Conservation (phyloP, 2,797 vertebrate species). For the Leptodactylus fallax region DNA sequence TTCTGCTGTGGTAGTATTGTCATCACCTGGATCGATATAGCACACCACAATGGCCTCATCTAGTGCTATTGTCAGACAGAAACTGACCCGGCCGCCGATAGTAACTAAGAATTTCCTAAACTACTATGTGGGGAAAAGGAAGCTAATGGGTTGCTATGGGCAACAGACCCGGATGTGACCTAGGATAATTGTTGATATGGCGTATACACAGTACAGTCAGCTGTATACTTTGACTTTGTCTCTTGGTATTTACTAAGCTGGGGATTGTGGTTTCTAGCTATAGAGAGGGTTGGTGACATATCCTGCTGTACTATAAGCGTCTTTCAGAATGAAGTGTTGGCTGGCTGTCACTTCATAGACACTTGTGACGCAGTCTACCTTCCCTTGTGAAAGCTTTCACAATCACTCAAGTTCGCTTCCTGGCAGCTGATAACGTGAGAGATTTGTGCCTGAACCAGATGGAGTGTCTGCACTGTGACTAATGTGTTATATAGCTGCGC, state of each 20-base stretch:
- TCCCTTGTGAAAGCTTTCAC: background rate
- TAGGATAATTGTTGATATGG: too few relatives aligned
- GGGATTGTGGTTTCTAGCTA: background rate
- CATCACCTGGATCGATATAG: too few relatives aligned
- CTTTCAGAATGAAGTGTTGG: background rate
- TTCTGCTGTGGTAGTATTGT: too few relatives aligned
- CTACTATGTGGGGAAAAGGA: too few relatives aligned
- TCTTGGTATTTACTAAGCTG: background rate
- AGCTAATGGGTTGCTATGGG: too few relatives aligned
- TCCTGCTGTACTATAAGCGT: background rate
- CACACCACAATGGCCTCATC: too few relatives aligned
- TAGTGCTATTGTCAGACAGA: too few relatives aligned
- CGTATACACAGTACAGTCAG: too few relatives aligned
- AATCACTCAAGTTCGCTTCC: constrained; percentile 15
- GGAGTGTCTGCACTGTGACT: background rate
- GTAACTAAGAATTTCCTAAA: too few relatives aligned
- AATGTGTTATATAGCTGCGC: background rate
- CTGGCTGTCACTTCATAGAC: background rate
- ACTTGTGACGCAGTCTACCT: constrained; percentile 7
- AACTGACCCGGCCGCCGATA: too few relatives aligned
- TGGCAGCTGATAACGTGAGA: constrained; percentile 10
- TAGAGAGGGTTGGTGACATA: background rate
- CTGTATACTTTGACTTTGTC: too few relatives aligned
- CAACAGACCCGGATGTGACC: too few relatives aligned
- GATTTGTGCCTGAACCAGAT: background rate